Base-by-base conservation (phyloP, 2,888 invertebrate genomes). In the Meandrusa payeni region DNA sequence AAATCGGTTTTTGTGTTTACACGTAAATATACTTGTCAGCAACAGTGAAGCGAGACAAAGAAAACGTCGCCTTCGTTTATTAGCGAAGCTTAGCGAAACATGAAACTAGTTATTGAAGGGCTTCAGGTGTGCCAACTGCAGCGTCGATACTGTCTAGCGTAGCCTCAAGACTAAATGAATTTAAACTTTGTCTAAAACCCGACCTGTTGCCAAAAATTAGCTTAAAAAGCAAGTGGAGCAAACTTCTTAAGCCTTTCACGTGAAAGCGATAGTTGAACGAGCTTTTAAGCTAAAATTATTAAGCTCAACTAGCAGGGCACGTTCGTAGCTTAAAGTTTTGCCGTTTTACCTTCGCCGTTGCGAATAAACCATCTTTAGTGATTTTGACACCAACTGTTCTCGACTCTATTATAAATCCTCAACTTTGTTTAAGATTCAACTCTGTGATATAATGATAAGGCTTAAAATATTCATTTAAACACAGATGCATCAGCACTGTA, bases 261-360 rank as follows among this genome's bases (percentile, higher is more conserved):
- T 63, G 75, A 73, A 67, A 75, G 69, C 71, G 79, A 74, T 76
- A 80, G 74, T 64, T 69, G 63, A 64, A 63, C 64, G 69, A 75
- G 85, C 81, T 86, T 85, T 85, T 77, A 79, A 78, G 81, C 78
- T 85, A 76, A 85, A 85, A 78, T 85, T 81, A 80, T 83, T 76
- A 77, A 78, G 76, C 76, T 70, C 65, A 70, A 77, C 73, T 81
- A 76, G 69, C 69, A 61, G 67, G 55, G 52, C 61, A 58, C 61
- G 68, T 69, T 63, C 64, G 57, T 49, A 60, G 69, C 72, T 76
- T 72, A 67, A 70, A 75, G 67, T 69, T 61, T 59, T 66, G 67
- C 61, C 61, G 64, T 61, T 46, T 54, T 48, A 62, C 61, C 62
- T 66, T 56, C 52, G 49, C 51, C 44, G 54, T 51, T 51, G 20